Base-by-base conservation (phyloP, 2,888 invertebrate species). In the Cordilura impudica region DNA sequence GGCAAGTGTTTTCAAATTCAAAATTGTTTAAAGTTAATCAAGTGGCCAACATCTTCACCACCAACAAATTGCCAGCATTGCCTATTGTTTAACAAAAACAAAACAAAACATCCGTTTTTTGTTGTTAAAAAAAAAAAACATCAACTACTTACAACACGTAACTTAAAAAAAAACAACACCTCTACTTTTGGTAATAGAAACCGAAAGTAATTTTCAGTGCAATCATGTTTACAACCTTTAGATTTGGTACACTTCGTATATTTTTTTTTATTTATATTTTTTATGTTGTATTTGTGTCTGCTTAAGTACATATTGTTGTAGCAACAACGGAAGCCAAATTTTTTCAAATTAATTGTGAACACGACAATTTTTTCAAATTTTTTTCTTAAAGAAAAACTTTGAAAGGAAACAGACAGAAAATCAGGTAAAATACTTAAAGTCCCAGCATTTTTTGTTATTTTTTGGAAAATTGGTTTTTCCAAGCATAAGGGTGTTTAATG, bases 261-360 rank as follows among this genome's bases (percentile, higher is more conserved):
- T 5, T 2, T 3, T 10, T 10, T 12, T 31, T 10, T 31, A 31
- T 2, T 10, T 5, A 10, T 3, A 31, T 10, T 12, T 31, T 10
- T 31, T 31, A 31, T 10, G 31, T 31, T 31, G 8, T 31, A 31
- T 31, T 31, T 31, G 31, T 31, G 12, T 2, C 31, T 31, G 10
- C 8, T 31, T 31, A n/a, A n/a, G n/a, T n/a, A n/a, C n/a, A 21
- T 51, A 16, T 19, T 29, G 31, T 56, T 31, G 16, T 19, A 49
- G 63, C 18, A 67, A 67, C 61, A 73, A 73, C 78, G 78, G 72
- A 78, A 78, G 78, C 67, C 43, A 65, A 58, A 63, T 53, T 69
- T 75, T 51, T 67, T 54, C 7, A 58, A 43, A 43, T 58, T 58
- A 58, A 58, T 39, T 58, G 58, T 23, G 21, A 12, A 14, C 58